Evolutionary conservation across 2,113 vertebrate genomes (phyloP), one percentile per base, ranked within the genome.

Genomic region (Stictonetta naevosa): DNA sequence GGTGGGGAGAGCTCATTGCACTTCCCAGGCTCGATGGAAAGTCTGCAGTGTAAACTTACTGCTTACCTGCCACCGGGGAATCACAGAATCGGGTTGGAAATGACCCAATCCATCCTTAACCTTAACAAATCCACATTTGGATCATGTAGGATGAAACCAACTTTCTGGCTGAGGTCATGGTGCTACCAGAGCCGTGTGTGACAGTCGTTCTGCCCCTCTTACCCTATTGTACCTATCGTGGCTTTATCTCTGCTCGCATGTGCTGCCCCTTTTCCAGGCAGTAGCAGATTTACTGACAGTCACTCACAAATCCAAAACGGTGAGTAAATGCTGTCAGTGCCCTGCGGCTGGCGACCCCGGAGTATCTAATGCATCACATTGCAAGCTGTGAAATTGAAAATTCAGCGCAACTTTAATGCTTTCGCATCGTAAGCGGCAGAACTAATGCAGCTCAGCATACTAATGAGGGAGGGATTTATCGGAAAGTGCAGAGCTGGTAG

Each of bases 371-470:
- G 42, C 77, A 29, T 67, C 83, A 10, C 16, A 1, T 56, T 48
- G 81, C 69, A 60, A 79, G 52, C 71, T 85, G 92, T 87, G 93
- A 93, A 93, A 89, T 82, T 2, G 48, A 52, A 84, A 75, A 56
- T 86, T 82, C 64, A 34, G 18, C 71, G 69, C 42, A 50, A 11
- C 79, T 94, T 92, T 60, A 73, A 69, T 82, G 74, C 62, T 79
- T 46, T 26, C 5, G 40, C 8, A 3, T 75, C 5, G 29, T 33
- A 60, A 92, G 87, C 33, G 1, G 69, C 86, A 79, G 74, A 86
- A 85, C 87, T 89, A 64, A 93, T 50, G 81, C 60, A 78, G 83
- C 74, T 89, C 66, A 60, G 93, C 80, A 84, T 93, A 16, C 77
- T 89, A 72, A 93, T 87, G 89, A 89, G 77, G 67, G 84, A 33